phyloP scores from a whole-genome alignment of 2,888 invertebrate species.

The Tinea pellionella region DNA sequence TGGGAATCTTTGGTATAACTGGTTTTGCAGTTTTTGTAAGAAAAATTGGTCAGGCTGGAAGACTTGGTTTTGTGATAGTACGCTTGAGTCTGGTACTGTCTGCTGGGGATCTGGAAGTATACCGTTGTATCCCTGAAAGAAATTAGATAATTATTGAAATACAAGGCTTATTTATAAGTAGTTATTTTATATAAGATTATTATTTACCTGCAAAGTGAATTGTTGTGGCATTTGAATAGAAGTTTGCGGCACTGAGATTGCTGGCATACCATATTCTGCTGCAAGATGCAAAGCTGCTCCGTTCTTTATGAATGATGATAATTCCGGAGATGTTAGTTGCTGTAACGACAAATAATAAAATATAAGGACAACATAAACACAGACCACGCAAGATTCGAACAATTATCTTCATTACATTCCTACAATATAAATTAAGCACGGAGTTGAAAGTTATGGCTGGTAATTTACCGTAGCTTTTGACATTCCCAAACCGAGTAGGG shows the following conservation, averaged over 20 bases:
- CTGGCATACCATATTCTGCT: constrained; percentile 47
- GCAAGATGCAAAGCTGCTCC: constrained; percentile 56
- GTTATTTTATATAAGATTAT: neutral
- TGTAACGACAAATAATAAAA: constrained; percentile 19
- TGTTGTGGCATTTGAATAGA: constrained; percentile 33
- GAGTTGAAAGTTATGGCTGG: too few relatives aligned
- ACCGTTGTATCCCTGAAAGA: constrained; percentile 32
- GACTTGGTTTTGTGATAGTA: constrained; percentile 49
- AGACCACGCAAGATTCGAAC: too few relatives aligned
- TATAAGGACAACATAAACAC: neutral
- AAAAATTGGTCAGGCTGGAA: constrained; percentile 66
- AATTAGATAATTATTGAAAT: neutral
- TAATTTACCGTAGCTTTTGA: constrained; percentile 45
- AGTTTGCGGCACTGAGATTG: constrained; percentile 49
- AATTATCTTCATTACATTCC: too few relatives aligned
- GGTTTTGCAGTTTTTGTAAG: constrained; percentile 53
- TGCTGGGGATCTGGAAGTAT: constrained; percentile 40
- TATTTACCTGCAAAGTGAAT: constrained; percentile 37
- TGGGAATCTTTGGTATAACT: constrained; percentile 47
- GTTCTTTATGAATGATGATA: constrained; percentile 46
- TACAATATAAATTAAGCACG: too few relatives aligned
- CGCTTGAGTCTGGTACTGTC: constrained; percentile 42
- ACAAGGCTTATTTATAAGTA: neutral
- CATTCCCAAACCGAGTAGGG: constrained; percentile 51
- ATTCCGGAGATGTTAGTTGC: constrained; percentile 44